A percentile compares a stretch with the other conserved stretches of the same genome.
Evolutionary conservation across 2,888 invertebrate species (phyloP).

Genomic region (Linnaemya vulpina): DNA sequence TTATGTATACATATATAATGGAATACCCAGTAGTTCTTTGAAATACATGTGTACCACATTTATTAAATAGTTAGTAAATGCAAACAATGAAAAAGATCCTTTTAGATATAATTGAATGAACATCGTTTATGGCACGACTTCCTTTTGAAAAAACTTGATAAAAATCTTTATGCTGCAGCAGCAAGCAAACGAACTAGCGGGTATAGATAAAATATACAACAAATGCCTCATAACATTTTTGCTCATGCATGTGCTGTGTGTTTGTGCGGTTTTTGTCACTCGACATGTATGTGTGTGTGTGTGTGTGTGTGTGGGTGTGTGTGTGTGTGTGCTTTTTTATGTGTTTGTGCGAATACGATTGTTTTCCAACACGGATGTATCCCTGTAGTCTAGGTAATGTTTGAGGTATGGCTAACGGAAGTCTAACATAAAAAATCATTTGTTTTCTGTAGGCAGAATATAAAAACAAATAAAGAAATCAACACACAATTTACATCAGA

Average conservation of each 20-base stretch:
- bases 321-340: neutral
- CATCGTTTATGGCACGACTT: too few relatives aligned
- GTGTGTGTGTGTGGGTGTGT: neutral
- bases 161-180: neutral
- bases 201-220: neutral
- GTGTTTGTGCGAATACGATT: neutral
- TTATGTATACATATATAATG: neutral
- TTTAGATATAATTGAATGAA: too few relatives aligned
- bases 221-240: neutral
- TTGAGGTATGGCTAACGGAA: conserved; percentile 61
- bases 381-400: conserved; percentile 45
- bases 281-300: neutral
- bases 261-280: too few relatives aligned
- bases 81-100: too few relatives aligned
- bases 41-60: too few relatives aligned
- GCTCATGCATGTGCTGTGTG: neutral
- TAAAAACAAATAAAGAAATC: conserved; percentile 25
- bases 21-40: neutral
- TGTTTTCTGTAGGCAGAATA: conserved; percentile 44
- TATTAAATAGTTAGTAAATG: too few relatives aligned
- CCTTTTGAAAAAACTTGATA: neutral
- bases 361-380: conserved; percentile 20
- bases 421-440: conserved; percentile 63
- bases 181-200: neutral
- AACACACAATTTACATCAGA: conserved; percentile 28